phyloP scores from a whole-genome alignment of 2,113 vertebrate species.

The Neogobius melanostomus region DNA sequence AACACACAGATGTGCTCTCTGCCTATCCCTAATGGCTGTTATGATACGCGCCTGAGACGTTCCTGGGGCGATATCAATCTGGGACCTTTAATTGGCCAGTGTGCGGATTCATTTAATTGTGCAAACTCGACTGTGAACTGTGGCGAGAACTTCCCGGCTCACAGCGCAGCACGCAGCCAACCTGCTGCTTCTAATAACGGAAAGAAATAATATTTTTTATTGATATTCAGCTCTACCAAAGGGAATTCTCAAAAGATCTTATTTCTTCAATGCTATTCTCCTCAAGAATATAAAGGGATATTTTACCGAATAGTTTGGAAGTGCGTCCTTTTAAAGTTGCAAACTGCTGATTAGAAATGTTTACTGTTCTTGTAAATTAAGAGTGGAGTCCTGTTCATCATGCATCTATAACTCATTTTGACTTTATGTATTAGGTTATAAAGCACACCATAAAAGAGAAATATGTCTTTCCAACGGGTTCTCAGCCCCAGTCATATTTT shows the following conservation, averaged over 20 bases:
- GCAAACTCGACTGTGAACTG: constrained; percentile 17
- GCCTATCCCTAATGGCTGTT: constrained; percentile 14
- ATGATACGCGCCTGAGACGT: background rate
- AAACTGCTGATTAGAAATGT: constrained; percentile 20
- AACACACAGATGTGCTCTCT: constrained; percentile 5
- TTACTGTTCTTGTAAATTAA: constrained; percentile 16
- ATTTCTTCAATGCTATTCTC: constrained; percentile 24
- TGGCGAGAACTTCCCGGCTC: constrained; percentile 2
- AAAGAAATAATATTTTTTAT: constrained; percentile 16
- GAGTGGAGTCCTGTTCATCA: constrained; percentile 4
- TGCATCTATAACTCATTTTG: constrained; percentile 9
- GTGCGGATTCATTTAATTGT: constrained; percentile 20
- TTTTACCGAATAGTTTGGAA: constrained; percentile 22
- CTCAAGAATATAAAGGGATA: constrained; percentile 15
- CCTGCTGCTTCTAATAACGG: constrained; percentile 11
- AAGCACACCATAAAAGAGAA: constrained; percentile 10
- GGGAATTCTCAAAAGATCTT: constrained; percentile 16
- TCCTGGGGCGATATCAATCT: constrained; percentile 25
- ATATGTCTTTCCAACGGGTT: constrained; percentile 7
- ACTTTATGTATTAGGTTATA: constrained; percentile 11
- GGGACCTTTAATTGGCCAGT: constrained; percentile 29
- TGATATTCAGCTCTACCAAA: constrained; percentile 17
- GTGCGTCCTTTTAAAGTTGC: constrained; percentile 24
- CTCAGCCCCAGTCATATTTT: background rate
- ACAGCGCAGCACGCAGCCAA: constrained; percentile 10